Percentiles rank a stretch among this genome's conserved stretches.
phyloP scores from a whole-genome alignment of 1,140 invertebrate species.

The Episyrphus balteatus region DNA sequence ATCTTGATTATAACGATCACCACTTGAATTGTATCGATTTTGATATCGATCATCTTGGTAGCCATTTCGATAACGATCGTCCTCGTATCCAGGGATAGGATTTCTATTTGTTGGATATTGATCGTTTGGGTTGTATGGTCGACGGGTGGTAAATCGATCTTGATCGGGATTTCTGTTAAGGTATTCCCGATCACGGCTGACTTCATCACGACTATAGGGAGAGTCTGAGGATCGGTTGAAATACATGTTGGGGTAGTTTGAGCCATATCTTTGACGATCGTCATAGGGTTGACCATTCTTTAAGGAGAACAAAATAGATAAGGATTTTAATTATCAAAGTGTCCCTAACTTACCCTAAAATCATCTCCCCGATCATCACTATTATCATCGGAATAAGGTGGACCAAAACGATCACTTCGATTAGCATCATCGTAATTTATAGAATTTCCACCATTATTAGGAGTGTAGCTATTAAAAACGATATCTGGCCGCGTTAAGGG shows the following conservation, averaged over 20 bases:
- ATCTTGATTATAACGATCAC: conserved; percentile 29
- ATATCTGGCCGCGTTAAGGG: conserved; percentile 19
- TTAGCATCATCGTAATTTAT: conserved; percentile 14
- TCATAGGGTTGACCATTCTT: conserved; percentile 32
- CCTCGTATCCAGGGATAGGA: background rate
- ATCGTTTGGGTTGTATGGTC: conserved; percentile 14
- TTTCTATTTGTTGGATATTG: conserved; percentile 9
- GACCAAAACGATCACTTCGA: conserved; percentile 29
- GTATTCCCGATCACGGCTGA: background rate
- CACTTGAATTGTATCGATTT: conserved; percentile 25
- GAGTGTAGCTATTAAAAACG: conserved; percentile 28
- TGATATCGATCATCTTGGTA: conserved; percentile 23
- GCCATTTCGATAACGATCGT: conserved; percentile 19
- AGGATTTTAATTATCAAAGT: background rate
- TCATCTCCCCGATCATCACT: conserved; percentile 26
- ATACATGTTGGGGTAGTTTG: conserved; percentile 18
- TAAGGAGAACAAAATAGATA: background rate
- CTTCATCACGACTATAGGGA: conserved; percentile 17
- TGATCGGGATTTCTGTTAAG: background rate
- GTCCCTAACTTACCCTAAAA: conserved; percentile 24
- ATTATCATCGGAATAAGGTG: conserved; percentile 24
- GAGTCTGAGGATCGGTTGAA: conserved; percentile 18
- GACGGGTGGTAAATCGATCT: conserved; percentile 3
- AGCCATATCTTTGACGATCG: conserved; percentile 28
- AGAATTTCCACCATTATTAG: conserved; percentile 9